Conservation (phyloP, 1,140 invertebrate species). For the Magallana angulata region DNA sequence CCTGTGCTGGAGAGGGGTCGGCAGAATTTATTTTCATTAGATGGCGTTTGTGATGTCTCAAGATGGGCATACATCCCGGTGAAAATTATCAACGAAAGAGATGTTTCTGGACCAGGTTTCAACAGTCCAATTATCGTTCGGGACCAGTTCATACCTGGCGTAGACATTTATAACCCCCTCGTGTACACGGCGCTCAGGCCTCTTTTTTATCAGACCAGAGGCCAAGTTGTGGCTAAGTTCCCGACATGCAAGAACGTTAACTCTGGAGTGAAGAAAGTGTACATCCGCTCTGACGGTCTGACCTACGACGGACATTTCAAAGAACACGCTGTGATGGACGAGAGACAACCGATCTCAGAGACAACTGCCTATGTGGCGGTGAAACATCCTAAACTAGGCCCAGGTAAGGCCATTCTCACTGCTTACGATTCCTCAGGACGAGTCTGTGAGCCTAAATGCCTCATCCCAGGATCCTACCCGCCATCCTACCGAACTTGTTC, state of each 20-base stretch:
- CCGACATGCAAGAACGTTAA: slow-evolving; percentile 33
- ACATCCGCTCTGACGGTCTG: slow-evolving; percentile 61
- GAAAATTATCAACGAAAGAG: slow-evolving; percentile 24
- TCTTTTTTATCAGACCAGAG: not conserved
- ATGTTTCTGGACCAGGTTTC: not conserved
- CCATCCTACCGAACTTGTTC: slow-evolving; percentile 48
- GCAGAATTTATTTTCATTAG: slow-evolving; percentile 49
- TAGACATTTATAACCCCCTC: not conserved
- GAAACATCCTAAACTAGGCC: slow-evolving; percentile 52
- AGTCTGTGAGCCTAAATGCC: slow-evolving; percentile 50
- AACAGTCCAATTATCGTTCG: not conserved
- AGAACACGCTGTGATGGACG: slow-evolving; percentile 67
- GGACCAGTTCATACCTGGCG: not conserved
- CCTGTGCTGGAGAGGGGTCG: slow-evolving; percentile 5
- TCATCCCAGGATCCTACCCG: not conserved
- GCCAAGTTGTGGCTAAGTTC: slow-evolving; percentile 8
- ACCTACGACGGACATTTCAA: slow-evolving; percentile 66
- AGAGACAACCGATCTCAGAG: slow-evolving; percentile 62
- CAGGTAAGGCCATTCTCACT: slow-evolving; percentile 46
- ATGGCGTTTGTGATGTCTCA: slow-evolving; percentile 46
- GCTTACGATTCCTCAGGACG: slow-evolving; percentile 46
- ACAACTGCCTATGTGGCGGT: slow-evolving; percentile 63
- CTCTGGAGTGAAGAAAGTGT: slow-evolving; percentile 59
- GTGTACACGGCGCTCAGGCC: not conserved
- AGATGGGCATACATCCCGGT: slow-evolving; percentile 53